Evolutionary conservation across 1,140 invertebrate genomes (phyloP).

Genomic region (Monomorium pharaonis): DNA sequence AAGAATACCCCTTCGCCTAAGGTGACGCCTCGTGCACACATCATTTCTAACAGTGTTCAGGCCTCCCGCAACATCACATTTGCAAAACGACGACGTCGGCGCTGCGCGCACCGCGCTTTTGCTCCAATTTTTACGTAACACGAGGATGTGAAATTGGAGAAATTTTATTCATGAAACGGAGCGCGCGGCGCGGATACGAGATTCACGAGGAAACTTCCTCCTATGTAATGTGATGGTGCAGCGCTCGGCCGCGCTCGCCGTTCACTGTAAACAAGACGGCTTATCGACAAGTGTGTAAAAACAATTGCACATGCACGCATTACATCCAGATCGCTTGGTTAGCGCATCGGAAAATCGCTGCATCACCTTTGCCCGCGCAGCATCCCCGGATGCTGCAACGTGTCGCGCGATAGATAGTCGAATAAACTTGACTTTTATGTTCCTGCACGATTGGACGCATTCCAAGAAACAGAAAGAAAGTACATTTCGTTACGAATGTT

Average conservation of each 20-base stretch:
- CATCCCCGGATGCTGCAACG: neutral
- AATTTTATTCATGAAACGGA: conserved; percentile 69
- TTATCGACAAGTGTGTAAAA: conserved; percentile 12
- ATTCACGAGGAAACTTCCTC: conserved; percentile 65
- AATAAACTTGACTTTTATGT: neutral
- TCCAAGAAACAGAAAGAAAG: no score
- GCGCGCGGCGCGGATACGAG: neutral
- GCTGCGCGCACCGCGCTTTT: conserved; percentile 49
- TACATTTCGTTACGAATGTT: neutral
- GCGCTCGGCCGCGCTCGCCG: neutral
- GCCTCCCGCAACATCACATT: conserved; percentile 27
- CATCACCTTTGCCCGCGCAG: neutral
- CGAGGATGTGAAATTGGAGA: conserved; percentile 71
- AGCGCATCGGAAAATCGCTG: neutral
- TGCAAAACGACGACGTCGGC: conserved; percentile 2
- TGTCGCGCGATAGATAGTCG: neutral
- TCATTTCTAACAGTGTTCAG: neutral
- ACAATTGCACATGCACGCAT: conserved; percentile 6
- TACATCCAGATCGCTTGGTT: conserved; percentile 14
- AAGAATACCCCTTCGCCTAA: conserved; percentile 44
- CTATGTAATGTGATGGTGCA: conserved; percentile 50
- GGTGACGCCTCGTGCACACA: conserved; percentile 8
- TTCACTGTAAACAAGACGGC: neutral
- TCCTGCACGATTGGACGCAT: neutral
- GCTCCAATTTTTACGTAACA: conserved; percentile 75